These are phyloP conservation scores for Cydia fagiglandana DNA, from an alignment of 1,140 invertebrate species.

Conservation along the genomic window DNA sequence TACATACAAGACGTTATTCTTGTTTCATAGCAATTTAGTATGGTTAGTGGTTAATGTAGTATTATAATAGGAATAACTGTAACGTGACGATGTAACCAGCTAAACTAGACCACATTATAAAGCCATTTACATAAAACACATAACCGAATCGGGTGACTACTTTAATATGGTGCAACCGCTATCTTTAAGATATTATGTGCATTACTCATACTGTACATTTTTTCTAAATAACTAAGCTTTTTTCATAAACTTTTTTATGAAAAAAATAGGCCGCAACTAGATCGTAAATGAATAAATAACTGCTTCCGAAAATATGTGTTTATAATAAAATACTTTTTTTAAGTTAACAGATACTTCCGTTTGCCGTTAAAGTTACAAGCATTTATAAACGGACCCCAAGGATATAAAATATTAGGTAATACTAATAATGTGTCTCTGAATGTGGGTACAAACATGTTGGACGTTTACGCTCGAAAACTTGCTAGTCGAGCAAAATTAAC, in stretches of 20 bases:
- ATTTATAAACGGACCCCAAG: neutral
- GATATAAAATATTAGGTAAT: neutral
- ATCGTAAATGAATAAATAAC: too few species aligned
- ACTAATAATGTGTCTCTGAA: too few species aligned
- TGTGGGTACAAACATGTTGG: neutral
- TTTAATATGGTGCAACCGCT: conserved; percentile 40
- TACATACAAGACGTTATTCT: neutral
- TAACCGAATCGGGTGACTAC: conserved; percentile 43
- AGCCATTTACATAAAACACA: conserved; percentile 35
- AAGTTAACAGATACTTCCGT: neutral
- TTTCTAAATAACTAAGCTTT: neutral
- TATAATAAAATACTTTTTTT: too few species aligned
- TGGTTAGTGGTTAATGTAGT: neutral
- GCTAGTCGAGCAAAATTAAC: neutral
- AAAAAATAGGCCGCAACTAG: neutral
- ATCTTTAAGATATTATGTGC: conserved; percentile 32
- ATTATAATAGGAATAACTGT: conserved; percentile 14
- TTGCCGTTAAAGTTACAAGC: neutral
- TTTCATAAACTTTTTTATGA: neutral
- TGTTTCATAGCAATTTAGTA: neutral
- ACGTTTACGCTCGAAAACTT: neutral
- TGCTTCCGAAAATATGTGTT: too few species aligned
- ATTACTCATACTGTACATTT: conserved; percentile 23
- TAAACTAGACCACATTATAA: conserved; percentile 31
- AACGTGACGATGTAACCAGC: conserved; percentile 9